Evolutionary conservation across 1,140 invertebrate genomes (phyloP).

Genomic region (Pentalonia nigronervosa): DNA sequence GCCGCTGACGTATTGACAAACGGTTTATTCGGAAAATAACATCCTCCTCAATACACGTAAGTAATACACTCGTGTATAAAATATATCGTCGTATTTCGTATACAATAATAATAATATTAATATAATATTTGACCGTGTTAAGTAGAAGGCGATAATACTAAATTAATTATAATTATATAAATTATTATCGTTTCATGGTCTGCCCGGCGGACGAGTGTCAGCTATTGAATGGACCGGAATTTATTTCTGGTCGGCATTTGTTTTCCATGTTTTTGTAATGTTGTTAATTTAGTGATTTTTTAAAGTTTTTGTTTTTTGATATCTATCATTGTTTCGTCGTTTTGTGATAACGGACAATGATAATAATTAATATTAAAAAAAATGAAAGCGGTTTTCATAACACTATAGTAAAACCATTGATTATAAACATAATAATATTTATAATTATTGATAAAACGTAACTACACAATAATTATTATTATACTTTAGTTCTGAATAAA

Average conservation of each 20-base stretch:
- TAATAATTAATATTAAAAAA: not conserved
- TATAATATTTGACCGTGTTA: not conserved
- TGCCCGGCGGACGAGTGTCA: not conserved
- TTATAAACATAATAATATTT: too few relatives aligned
- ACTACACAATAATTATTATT: too few relatives aligned
- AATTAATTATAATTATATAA: not conserved
- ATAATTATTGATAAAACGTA: too few relatives aligned
- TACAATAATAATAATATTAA: not conserved
- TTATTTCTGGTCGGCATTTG: not conserved
- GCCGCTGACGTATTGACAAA: slow-evolving; percentile 36
- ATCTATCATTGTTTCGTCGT: too few relatives aligned
- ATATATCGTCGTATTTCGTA: too few relatives aligned
- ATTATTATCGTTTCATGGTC: not conserved
- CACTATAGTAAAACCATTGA: too few relatives aligned
- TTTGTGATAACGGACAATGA: not conserved
- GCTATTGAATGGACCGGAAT: not conserved
- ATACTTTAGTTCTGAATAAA: too few relatives aligned
- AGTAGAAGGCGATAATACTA: not conserved
- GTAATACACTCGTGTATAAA: not conserved
- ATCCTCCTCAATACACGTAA: not conserved
- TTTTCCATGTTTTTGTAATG: not conserved
- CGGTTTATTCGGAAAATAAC: slow-evolving; percentile 29
- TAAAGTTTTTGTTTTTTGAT: not conserved
- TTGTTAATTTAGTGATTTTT: not conserved
- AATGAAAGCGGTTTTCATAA: not conserved